Evolutionary conservation across 2,797 vertebrate species (phyloP).

Genomic region (Melanotaenia boesemani): DNA sequence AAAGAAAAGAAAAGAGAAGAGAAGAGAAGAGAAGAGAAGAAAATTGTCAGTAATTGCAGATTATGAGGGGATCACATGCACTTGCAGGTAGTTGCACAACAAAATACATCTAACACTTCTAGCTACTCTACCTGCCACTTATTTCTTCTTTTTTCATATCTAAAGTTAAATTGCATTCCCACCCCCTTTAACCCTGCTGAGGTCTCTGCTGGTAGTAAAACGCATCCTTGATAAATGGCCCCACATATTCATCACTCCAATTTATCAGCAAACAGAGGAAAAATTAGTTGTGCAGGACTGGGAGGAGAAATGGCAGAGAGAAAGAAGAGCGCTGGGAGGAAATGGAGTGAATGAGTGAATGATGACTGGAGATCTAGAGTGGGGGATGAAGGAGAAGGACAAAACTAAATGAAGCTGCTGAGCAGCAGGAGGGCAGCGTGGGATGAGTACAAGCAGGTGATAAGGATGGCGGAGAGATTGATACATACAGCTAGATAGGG

Average conservation of each 20-base stretch:
- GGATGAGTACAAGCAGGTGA: slow-evolving; percentile 34
- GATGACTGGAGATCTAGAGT: slow-evolving; percentile 40
- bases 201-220: slow-evolving; percentile 60
- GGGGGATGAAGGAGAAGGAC: slow-evolving; percentile 18
- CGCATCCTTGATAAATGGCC: slow-evolving; percentile 60
- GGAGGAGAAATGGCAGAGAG: slow-evolving; percentile 24
- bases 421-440: slow-evolving; percentile 25
- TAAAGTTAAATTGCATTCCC: slow-evolving; percentile 53
- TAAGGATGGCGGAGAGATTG: slow-evolving; percentile 53
- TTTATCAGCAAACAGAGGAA: slow-evolving; percentile 60
- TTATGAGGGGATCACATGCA: not conserved
- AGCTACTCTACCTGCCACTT: slow-evolving; percentile 24
- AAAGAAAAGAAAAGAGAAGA: slow-evolving; percentile 1
- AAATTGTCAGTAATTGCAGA: slow-evolving; percentile 29
- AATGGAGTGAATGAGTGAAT: slow-evolving; percentile 43
- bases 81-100: slow-evolving; percentile 4
- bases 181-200: slow-evolving; percentile 39
- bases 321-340: slow-evolving; percentile 14
- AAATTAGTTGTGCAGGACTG: slow-evolving; percentile 35
- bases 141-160: slow-evolving; percentile 36
- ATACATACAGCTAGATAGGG: slow-evolving; percentile 48
- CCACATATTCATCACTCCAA: slow-evolving; percentile 57
- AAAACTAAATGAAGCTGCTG: slow-evolving; percentile 36
- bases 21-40: slow-evolving; percentile 2
- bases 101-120: slow-evolving; percentile 26